Conservation (phyloP, 2,888 invertebrate genomes). For the Nyleta sp. region DNA sequence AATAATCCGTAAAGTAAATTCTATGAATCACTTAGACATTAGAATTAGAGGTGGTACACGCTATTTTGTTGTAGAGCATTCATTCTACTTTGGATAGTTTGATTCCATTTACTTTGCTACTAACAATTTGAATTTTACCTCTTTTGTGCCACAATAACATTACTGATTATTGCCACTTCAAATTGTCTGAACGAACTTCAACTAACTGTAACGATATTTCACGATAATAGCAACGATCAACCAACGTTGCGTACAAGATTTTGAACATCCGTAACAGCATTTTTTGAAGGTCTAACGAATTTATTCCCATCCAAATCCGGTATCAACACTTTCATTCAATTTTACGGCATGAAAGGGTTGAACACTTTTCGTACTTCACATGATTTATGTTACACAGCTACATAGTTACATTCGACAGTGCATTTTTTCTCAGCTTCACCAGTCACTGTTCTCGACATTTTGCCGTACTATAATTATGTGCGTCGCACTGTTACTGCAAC, state of each 20-base stretch:
- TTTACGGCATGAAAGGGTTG: slow-evolving; percentile 64
- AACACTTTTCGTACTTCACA: slow-evolving; percentile 54
- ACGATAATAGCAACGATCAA: slow-evolving; percentile 8
- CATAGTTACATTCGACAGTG: slow-evolving; percentile 53
- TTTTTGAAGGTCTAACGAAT: slow-evolving; percentile 13
- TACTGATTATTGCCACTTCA: slow-evolving; percentile 34
- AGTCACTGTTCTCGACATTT: slow-evolving; percentile 49
- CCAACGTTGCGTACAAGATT: slow-evolving; percentile 4
- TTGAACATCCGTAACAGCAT: slow-evolving; percentile 13
- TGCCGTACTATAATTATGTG: background rate
- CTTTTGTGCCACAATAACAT: slow-evolving; percentile 53
- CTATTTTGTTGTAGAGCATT: slow-evolving; percentile 65
- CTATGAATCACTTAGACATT: slow-evolving; percentile 59
- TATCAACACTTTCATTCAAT: slow-evolving; percentile 51
- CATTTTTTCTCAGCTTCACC: slow-evolving; percentile 65
- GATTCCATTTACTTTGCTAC: slow-evolving; percentile 60
- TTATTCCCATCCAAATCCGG: slow-evolving; percentile 23
- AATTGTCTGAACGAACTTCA: slow-evolving; percentile 17
- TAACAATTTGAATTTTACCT: slow-evolving; percentile 59
- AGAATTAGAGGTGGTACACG: slow-evolving; percentile 65
- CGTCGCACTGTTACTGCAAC: slow-evolving; percentile 8
- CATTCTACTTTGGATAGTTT: slow-evolving; percentile 60
- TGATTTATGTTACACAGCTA: slow-evolving; percentile 60
- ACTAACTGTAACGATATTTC: slow-evolving; percentile 19
- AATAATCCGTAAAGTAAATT: slow-evolving; percentile 34